Evolutionary conservation across 2,888 invertebrate genomes (phyloP), one percentile per base, ranked within the genome.

Genomic region (Lepidocyrtinus sp.): DNA sequence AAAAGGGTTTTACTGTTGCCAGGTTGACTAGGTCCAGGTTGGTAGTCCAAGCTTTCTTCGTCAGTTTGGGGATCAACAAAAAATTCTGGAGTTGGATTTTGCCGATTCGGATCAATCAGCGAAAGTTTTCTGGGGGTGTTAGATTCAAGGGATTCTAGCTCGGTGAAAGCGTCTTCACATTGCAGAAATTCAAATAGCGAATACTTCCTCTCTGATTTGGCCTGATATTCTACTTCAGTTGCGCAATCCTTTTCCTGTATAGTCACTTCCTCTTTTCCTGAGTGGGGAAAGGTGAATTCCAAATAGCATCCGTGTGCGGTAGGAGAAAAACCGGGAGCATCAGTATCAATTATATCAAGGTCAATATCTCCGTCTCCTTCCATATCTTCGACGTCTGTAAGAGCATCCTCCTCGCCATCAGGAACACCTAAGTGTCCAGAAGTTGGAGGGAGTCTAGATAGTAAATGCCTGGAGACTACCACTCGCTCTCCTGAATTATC

Each of bases 381-480:
- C 85, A 90, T 90, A 62, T 89, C 88, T 81, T 90, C 89, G 25
- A 90, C 90, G 86, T 90, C 89, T 69, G 89, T 88, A 0, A 90
- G 89, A n/a, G 88, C 89, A 86, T 90, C 90, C 27, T 90, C 87
- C 7, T 90, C 90, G 87, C 90, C 90, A 7, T 22, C 76, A 22
- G 50, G 67, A 1, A 26, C 59, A 7, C 25, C 70, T 22, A 63
- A 17, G 0, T 22, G 67, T 12, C 45, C 73, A 15, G 63, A 50
- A 1, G 19, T 7, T 1, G 61, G 26, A 3, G 55, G 2, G 2
- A 65, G 64, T 2, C 46, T 50, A 5, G 78, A 61, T 15, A 73
- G 12, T 1, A 68, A 68, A 25, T 81, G 70, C 9, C 61, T 64
- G 7, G 81, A 82, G 2, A 76, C 50, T 0, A 73, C 70, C 15